Base-by-base conservation (phyloP, 1,140 invertebrate species). In the Teleogryllus occipitalis region DNA sequence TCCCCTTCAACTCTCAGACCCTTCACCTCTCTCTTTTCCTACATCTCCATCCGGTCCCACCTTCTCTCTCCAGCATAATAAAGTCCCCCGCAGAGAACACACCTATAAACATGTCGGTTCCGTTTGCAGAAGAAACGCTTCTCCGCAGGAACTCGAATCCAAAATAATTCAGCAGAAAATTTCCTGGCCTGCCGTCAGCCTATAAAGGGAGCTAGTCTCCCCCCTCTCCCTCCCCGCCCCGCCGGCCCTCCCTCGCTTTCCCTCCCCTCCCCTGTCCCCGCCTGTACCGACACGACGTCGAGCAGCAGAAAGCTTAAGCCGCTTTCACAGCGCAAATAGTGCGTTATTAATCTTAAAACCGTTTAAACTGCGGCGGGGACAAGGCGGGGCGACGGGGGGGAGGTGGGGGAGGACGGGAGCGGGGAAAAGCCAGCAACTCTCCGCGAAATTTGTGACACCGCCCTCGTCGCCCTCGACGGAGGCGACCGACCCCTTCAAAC, bases 151-250 rank as follows among this genome's bases (percentile, higher is more conserved):
- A 14, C 18, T 18, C 54, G 54, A 65, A 14, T 65, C 54, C 54
- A 10, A 65, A 65, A 65, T 65, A 65, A 65, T 65, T 65, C 54
- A 65, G 54, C 54, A 65, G 54, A 65, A 65, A 65, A 65, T 65
- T 65, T 65, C 54, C 7, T 7, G 10, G 18, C 10, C 54, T 65
- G 54, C 54, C 54, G 54, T 65, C 54, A 65, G 54, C 54, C 54
- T 18, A 65, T 65, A 65, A 65, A 65, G 54, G 54, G 54, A 65
- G 54, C 54, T 14, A 65, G 2, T 65, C 10, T 65, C 18, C 54
- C 3, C 54, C 54, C 54, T 65, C 54, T 18, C 54, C 3, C 10
- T 7, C 54, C 54, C 54, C 54, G 7, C 54, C 54, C 54, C 10
- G 0, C 10, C 0, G 18, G 2, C 54, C 54, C 7, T 10, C 10